These are phyloP conservation scores for Leucophora obtusa DNA, from an alignment of 2,888 invertebrate species.

Conservation along the genomic window DNA sequence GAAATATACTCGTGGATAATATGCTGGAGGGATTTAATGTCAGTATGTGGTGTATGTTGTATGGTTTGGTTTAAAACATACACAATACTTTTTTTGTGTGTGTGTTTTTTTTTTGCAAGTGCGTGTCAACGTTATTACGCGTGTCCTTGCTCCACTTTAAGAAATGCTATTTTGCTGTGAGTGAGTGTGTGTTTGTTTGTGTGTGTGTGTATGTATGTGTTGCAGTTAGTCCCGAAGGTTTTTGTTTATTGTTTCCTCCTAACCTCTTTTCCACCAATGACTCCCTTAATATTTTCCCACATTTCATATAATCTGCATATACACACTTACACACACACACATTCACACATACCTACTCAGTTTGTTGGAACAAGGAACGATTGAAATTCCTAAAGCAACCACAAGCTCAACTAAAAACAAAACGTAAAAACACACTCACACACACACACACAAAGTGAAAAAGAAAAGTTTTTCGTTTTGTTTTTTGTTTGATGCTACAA, in stretches of 20 bases:
- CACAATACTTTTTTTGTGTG: conserved; percentile 38
- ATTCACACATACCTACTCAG: too few species aligned
- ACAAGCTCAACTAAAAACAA: conserved; percentile 36
- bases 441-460: background rate
- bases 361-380: conserved; percentile 38
- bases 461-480: conserved; percentile 23
- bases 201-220: conserved; percentile 1
- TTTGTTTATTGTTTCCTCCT: conserved; percentile 25
- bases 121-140: conserved; percentile 63
- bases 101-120: conserved; percentile 48
- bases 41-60: conserved; percentile 35
- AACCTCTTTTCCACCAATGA: conserved; percentile 36
- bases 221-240: conserved; percentile 55
- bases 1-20: conserved; percentile 34
- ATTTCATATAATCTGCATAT: background rate
- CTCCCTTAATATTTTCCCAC: background rate
- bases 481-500: background rate
- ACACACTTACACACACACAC: conserved; percentile 11
- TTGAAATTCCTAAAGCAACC: conserved; percentile 52
- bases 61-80: conserved; percentile 41
- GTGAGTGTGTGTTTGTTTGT: background rate
- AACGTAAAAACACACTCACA: background rate
- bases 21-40: conserved; percentile 30
- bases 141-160: conserved; percentile 75
- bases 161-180: conserved; percentile 42